Percentiles rank a stretch among this genome's conserved stretches.
Evolutionary conservation across 2,888 invertebrate genomes (phyloP).

Genomic region (Torymus aiolomorphi): DNA sequence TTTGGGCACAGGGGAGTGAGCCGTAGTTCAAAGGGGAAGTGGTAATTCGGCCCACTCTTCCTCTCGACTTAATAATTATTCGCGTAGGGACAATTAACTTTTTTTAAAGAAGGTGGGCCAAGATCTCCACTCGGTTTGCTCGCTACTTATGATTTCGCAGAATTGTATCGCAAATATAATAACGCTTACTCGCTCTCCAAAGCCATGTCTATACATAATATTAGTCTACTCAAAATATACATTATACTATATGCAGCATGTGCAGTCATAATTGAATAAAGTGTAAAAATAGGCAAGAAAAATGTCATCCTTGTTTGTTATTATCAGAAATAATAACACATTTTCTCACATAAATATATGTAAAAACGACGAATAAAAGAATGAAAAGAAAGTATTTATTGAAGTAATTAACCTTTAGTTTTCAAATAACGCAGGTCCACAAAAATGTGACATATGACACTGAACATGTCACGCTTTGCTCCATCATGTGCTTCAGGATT

Average conservation of each 20-base stretch:
- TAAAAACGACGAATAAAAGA: too few species aligned
- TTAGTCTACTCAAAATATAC: too few species aligned
- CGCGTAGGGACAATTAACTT: constrained; percentile 72
- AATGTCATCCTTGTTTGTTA: not conserved
- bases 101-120: constrained; percentile 65
- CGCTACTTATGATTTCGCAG: constrained; percentile 68
- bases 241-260: not conserved
- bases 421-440: too few species aligned
- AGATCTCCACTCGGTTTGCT: constrained; percentile 47
- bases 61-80: constrained; percentile 69
- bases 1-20: not conserved
- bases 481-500: too few species aligned
- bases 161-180: constrained; percentile 68
- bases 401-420: too few species aligned
- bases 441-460: too few species aligned
- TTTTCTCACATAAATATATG: too few species aligned
- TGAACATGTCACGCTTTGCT: too few species aligned
- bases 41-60: constrained; percentile 5
- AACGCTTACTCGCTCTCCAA: constrained; percentile 57
- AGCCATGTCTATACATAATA: constrained; percentile 3
- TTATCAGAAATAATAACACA: too few species aligned
- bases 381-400: too few species aligned
- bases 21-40: not conserved
- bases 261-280: not conserved
- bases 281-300: not conserved